Base-by-base conservation (phyloP, 2,888 invertebrate species). In the Synanthedon tipuliformis region DNA sequence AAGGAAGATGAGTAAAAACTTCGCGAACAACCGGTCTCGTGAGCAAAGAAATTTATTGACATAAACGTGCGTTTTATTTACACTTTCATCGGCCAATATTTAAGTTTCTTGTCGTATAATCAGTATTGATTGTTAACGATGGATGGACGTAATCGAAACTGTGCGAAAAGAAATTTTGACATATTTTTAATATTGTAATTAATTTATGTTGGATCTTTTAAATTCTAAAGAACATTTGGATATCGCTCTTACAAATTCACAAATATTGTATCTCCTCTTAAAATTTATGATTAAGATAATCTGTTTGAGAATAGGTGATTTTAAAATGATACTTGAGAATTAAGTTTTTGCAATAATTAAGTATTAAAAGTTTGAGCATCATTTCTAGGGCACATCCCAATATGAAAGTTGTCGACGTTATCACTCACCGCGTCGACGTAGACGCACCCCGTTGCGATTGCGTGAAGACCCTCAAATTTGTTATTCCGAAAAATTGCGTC, bases 401-500 rank as follows among this genome's bases (percentile, higher is more conserved):
- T 65, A 68, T 57, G 82, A 85, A 50, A 66, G 69, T 2, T 69
- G 69, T 55, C 73, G 71, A 1, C 69, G 68, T 1, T 82, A 78
- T 77, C 68, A 66, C 5, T 65, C 73, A 12, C 81, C 72, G 59
- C 88, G 72, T 59, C 88, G 61, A 63, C 84, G 61, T 62, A 91
- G 63, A 82, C 92, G 60, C 88, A 91, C 61, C 78, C 91, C 75
- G 10, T 81, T 90, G 63, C 75, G 71, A 72, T 88, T 79, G 68
- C 91, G 65, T 78, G 94, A 66, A 85, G 93, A 93, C 69, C 92
- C 93, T 3, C 86, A 90, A 58, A 81, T 93, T 61, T 89, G 91
- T 60, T 90, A 90, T 74, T 85, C 89, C n/a, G 89, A 90, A 50
- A 83, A 88, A 54, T 72, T 89, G 56, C 87, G 92, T 57, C 88